Percentiles rank a stretch among this genome's conserved stretches.
phyloP scores from a whole-genome alignment of 2,113 vertebrate species.

The Ursus arctos region DNA sequence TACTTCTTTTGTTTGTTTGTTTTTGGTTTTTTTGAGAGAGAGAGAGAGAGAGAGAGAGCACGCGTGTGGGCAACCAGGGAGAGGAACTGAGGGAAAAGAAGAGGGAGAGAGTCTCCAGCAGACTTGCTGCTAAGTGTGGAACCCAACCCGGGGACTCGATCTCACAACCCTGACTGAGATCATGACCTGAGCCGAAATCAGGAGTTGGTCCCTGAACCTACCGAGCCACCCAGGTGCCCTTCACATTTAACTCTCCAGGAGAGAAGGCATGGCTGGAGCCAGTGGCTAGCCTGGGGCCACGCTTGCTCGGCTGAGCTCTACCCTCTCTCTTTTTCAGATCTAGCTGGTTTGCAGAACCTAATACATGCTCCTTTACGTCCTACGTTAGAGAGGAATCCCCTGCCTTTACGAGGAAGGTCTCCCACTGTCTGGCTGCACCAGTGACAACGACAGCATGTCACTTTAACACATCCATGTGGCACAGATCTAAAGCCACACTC shows the following conservation, averaged over 20 bases:
- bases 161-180: background rate
- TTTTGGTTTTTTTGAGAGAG: background rate
- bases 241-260: background rate
- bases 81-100: background rate
- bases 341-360: background rate
- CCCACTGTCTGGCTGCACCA: background rate
- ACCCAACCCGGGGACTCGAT: background rate
- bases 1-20: background rate
- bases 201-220: background rate
- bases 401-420: background rate
- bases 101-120: background rate
- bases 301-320: background rate
- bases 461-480: background rate
- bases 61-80: accelerated
- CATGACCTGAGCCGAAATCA: background rate
- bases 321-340: background rate
- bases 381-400: background rate
- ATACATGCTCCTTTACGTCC: background rate
- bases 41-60: background rate
- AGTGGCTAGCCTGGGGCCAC: background rate
- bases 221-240: background rate
- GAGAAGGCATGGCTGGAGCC: background rate
- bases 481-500: background rate
- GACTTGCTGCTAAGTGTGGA: background rate
- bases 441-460: background rate